phyloP scores from a whole-genome alignment of 2,888 invertebrate species.

The Cataglyphis albicans region DNA sequence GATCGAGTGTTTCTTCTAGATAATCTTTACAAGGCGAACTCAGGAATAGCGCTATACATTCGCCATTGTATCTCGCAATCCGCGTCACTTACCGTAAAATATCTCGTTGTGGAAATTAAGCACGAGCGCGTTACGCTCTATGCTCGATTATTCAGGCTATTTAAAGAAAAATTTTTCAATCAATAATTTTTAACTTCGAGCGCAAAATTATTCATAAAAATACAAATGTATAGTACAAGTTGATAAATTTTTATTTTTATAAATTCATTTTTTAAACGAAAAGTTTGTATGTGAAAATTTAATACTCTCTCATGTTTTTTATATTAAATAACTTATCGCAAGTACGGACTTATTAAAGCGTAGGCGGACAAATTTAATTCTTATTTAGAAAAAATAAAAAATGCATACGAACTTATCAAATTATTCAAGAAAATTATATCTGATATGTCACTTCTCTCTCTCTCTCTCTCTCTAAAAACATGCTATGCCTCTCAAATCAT shows the following conservation, averaged over 20 bases:
- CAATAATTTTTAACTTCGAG: not conserved
- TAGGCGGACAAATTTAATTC: not conserved
- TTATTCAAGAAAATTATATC: conserved; percentile 6
- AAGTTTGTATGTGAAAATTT: not conserved
- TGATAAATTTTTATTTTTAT: not conserved
- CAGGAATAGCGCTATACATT: not conserved
- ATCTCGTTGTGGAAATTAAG: not conserved
- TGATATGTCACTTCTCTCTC: not conserved
- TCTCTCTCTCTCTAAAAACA: not conserved
- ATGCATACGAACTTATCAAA: not conserved
- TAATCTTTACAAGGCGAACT: conserved; percentile 3
- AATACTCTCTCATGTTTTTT: not conserved
- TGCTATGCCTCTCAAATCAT: not conserved
- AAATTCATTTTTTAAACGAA: not conserved
- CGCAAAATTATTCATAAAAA: not conserved
- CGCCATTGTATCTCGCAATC: not conserved
- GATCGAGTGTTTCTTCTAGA: conserved; percentile 36
- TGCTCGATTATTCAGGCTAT: not conserved
- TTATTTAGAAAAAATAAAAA: not conserved
- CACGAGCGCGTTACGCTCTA: not conserved
- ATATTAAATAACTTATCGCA: not conserved
- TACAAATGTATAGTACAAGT: not conserved
- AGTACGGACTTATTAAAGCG: not conserved
- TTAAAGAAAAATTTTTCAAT: not conserved
- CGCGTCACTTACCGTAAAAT: not conserved